Base-by-base conservation (phyloP, 2,113 vertebrate species). In the Dipodomys spectabilis region DNA sequence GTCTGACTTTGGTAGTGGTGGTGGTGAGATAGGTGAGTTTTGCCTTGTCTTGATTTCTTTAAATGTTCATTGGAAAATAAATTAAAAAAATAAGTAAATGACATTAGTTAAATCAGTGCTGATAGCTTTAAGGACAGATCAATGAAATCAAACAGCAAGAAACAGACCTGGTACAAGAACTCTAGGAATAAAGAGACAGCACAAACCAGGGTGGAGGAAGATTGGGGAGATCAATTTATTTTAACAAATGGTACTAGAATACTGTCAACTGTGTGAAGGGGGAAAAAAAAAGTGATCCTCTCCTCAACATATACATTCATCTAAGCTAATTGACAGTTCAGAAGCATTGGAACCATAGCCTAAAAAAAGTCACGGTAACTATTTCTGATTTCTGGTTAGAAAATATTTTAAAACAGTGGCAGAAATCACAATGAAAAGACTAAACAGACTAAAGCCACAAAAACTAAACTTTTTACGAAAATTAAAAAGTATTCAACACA, bases 41-140 rank as follows among this genome's bases (percentile, higher is more conserved):
- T 77, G 71, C 44, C 28, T 60, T 94, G 67, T 77, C 75, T n/a
- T 89, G 84, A 89, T 78, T 94, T 85, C 64, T 73, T 64, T 73
- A 78, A 57, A 79, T 82, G 35, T 12, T 20, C 16, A 3, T 16
- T 86, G 64, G 78, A 53, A 45, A 65, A 64, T 83, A 82, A 82
- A 4, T 74, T 35, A 2, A 80, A 93, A 49, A 92, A 96, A 78
- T 30, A 83, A 92, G 84, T 73, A 82, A 60, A 60, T 4, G 44
- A 88, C 19, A 72, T 49, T 92, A 86, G 65, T 86, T 86, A 74
- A 27, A 64, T 79, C 49, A 74, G 45, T 49, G 28, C 32, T 45
- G 30, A 64, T 49, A 25, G 57, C 35, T 67, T 1, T 67, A 45
- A 87, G 82, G 81, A 84, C n/a, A 82, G 4, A 69, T 67, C 28